Conservation (phyloP, 2,888 invertebrate genomes). For the Lathronympha strigana region DNA sequence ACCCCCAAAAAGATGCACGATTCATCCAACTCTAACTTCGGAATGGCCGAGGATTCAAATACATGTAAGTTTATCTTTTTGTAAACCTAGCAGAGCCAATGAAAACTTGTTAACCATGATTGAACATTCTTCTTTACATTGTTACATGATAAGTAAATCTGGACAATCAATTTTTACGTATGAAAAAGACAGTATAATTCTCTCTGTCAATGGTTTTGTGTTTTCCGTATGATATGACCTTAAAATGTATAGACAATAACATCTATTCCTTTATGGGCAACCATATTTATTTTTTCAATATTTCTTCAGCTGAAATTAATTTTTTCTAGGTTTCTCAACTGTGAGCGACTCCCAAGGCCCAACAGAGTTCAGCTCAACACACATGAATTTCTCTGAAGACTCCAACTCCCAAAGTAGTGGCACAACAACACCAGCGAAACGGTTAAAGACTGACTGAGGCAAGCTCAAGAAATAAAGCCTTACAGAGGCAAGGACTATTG, state of each 20-base stretch:
- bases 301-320: no score
- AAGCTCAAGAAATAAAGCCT: constrained; percentile 42
- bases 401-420: constrained; percentile 96
- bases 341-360: constrained; percentile 96
- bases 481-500: constrained; percentile 29
- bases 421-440: constrained; percentile 87
- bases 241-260: no score
- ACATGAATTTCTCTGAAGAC: constrained; percentile 95
- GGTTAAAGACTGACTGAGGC: constrained; percentile 90
- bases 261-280: no score
- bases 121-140: background rate
- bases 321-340: constrained; percentile 91
- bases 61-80: constrained; percentile 87
- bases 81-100: background rate
- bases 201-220: no score
- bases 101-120: background rate
- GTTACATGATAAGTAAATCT: background rate
- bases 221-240: no score
- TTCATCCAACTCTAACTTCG: constrained; percentile 91
- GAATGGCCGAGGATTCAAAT: constrained; percentile 95
- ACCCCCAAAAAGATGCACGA: constrained; percentile 88
- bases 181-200: no score
- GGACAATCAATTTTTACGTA: background rate
- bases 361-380: constrained; percentile 92
- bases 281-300: no score